Evolutionary conservation across 2,888 invertebrate species (phyloP).

Genomic region (Cacoxenus indagator): DNA sequence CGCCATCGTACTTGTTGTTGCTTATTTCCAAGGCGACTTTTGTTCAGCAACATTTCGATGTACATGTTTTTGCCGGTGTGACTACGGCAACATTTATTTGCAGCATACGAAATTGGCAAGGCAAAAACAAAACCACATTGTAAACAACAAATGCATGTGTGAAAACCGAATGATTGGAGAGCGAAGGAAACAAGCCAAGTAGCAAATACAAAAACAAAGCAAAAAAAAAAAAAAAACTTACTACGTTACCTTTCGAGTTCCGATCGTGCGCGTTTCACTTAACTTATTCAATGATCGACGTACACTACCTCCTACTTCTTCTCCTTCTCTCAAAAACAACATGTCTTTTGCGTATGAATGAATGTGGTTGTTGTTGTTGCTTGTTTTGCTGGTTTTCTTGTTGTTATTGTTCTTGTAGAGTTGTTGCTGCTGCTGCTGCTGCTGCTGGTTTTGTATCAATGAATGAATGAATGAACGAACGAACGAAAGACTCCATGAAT

Average conservation of each 20-base stretch:
- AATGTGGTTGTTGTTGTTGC: constrained; percentile 18
- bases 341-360: background rate
- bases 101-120: background rate
- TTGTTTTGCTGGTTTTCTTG: too few relatives aligned
- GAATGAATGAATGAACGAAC: background rate
- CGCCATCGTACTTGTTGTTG: background rate
- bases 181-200: constrained; percentile 47
- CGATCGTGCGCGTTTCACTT: constrained; percentile 17
- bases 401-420: too few relatives aligned
- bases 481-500: constrained; percentile 27
- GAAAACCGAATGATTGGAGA: too few relatives aligned
- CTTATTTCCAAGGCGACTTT: background rate
- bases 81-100: background rate
- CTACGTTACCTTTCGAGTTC: constrained; percentile 20
- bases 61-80: constrained; percentile 1
- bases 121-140: too few relatives aligned
- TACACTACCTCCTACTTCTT: background rate
- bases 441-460: constrained; percentile 33
- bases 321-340: background rate
- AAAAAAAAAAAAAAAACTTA: constrained; percentile 2
- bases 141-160: too few relatives aligned
- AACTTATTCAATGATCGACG: background rate
- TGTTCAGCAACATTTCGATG: constrained; percentile 44
- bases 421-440: constrained; percentile 41
- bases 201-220: constrained; percentile 13